Conservation (phyloP, 2,113 vertebrate genomes). For the Crypturellus undulatus region DNA sequence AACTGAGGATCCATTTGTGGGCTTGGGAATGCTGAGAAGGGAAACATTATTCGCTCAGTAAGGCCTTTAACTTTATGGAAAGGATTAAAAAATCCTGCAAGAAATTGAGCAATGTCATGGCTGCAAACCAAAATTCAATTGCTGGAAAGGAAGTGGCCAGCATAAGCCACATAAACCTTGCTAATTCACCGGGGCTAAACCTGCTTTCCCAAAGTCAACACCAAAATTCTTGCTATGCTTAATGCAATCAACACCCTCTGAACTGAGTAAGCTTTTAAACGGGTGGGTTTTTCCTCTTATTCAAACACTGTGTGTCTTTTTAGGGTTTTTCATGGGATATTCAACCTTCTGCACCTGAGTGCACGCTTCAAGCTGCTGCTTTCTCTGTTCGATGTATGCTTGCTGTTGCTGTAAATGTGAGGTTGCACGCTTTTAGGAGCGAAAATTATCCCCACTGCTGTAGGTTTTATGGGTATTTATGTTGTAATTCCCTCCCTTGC, state of each 20-base stretch:
- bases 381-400: neutral
- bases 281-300: neutral
- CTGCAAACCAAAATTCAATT: neutral
- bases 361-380: neutral
- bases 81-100: neutral
- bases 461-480: neutral
- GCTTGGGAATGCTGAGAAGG: neutral
- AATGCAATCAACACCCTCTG: neutral
- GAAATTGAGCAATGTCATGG: neutral
- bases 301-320: neutral
- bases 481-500: conserved; percentile 24
- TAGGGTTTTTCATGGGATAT: neutral
- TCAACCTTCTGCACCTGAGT: neutral
- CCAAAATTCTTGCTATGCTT: neutral
- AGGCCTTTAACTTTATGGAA: neutral
- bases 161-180: neutral
- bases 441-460: conserved; percentile 9
- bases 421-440: neutral
- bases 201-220: neutral
- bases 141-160: neutral
- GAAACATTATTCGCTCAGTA: neutral
- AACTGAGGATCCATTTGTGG: neutral
- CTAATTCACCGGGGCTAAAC: neutral
- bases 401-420: neutral
- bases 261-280: neutral